Base-by-base conservation (phyloP, 2,797 vertebrate species). In the Staurois parvus region DNA sequence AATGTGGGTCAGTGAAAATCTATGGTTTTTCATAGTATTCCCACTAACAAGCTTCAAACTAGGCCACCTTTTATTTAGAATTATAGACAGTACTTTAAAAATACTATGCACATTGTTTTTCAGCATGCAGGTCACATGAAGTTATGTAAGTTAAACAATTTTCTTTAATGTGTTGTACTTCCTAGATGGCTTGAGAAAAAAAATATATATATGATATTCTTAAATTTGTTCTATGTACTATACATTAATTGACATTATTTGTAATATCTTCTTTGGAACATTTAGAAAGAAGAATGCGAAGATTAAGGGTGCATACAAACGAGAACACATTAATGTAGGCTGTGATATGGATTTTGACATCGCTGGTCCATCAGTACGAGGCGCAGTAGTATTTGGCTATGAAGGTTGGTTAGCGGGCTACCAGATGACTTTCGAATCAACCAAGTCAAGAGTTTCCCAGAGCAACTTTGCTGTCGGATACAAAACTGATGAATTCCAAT, bases 401-500 rank as follows among this genome's bases (percentile, higher is more conserved):
- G 97, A 99, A 88, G 98, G 97, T 70, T 99, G 98, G 98, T 92
- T 99, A 89, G 97, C 97, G 0, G 97, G 98, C 79, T 99, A 99
- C 94, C 98, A 99, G 94, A 96, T 96, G 95, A 98, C 96, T 76
- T 99, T 98, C 67, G 98, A 99, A 92, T 97, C 97, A 0, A 92
- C 96, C 0, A 97, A 98, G 93, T 98, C 98, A 79, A 93, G 95
- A 87, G 92, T 99, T 91, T 97, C 98, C 68, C 97, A 98, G 94
- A 99, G 98, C 95, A 99, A 99, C 93, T 99, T 99, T 2, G 97
- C 97, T 0, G 98, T 99, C 37, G 98, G 98, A 84, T 99, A 97
- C 88, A 99, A 98, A 93, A 98, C 97, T 0, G 97, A 98, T 0
- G 98, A 99, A 88, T 99, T 99, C 92, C 98, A 99, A 94, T 96